These are phyloP conservation scores for Allacma fusca DNA, from an alignment of 2,888 invertebrate genomes.

Conservation along the genomic window DNA sequence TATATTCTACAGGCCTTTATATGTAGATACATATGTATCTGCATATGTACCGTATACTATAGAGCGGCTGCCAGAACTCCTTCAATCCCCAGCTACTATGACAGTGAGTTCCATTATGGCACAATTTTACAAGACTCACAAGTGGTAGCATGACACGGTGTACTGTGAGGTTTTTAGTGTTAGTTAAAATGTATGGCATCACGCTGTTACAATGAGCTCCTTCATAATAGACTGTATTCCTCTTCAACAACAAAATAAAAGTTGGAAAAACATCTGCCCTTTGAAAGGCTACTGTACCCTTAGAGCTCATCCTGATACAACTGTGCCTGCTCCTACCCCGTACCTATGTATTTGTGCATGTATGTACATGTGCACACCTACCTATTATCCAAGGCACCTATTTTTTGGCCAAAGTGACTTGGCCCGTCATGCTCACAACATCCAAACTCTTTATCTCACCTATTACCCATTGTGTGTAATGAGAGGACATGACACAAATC, in stretches of 20 bases:
- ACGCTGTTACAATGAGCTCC: constrained; percentile 55
- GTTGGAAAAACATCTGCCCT: constrained; percentile 50
- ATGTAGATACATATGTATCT: no score
- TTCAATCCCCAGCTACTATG: no score
- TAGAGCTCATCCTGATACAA: no score
- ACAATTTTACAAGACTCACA: no score
- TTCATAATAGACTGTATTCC: constrained; percentile 50
- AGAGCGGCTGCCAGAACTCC: no score
- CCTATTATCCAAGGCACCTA: no score
- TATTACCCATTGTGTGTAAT: constrained; percentile 42
- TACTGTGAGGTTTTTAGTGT: constrained; percentile 42
- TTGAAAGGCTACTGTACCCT: constrained; percentile 28
- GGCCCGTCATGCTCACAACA: constrained; percentile 16
- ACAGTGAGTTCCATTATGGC: no score
- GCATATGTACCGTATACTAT: no score
- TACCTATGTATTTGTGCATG: no score
- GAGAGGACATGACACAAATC: constrained; percentile 50
- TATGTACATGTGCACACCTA: no score
- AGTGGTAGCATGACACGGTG: constrained; percentile 30
- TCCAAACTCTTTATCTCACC: constrained; percentile 37
- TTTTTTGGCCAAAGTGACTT: constrained; percentile 34
- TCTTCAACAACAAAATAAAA: constrained; percentile 45
- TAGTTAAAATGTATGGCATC: constrained; percentile 47
- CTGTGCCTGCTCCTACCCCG: no score
- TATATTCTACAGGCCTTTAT: no score